phyloP scores from a whole-genome alignment of 2,888 invertebrate genomes.

The Polydrusus pterygomalis region DNA sequence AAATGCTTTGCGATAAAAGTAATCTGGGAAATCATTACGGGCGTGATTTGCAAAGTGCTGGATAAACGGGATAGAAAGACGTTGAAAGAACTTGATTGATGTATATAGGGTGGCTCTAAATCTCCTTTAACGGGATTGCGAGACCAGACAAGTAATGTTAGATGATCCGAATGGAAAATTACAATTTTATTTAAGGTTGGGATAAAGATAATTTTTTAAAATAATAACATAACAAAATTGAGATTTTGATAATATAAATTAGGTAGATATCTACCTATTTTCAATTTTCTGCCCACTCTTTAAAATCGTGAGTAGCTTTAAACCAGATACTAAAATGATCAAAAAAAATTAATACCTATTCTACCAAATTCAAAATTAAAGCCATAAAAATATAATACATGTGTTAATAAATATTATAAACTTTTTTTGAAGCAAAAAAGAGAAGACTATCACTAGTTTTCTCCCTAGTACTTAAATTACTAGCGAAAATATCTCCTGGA shows the following conservation, averaged over 20 bases:
- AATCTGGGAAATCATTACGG: slow-evolving; percentile 40
- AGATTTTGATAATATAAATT: not conserved
- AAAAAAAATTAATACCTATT: no score
- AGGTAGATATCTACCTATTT: no score
- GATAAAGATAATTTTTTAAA: not conserved
- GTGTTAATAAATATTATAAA: no score
- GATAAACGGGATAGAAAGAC: slow-evolving; percentile 28
- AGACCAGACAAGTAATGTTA: slow-evolving; percentile 10
- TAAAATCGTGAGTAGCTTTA: no score
- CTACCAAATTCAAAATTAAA: no score
- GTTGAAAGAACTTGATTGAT: slow-evolving; percentile 36
- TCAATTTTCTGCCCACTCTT: no score
- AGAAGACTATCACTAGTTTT: no score
- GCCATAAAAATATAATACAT: no score
- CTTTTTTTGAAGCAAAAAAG: no score
- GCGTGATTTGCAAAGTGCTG: slow-evolving; percentile 40
- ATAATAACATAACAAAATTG: not conserved
- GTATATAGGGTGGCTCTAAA: slow-evolving; percentile 24
- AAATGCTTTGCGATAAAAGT: slow-evolving; percentile 35
- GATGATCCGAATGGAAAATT: slow-evolving; percentile 13
- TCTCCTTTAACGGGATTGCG: not conserved
- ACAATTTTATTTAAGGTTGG: slow-evolving; percentile 14
- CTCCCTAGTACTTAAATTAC: no score
- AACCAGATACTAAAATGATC: no score
- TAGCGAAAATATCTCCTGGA: no score